A percentile compares a stretch with the other conserved stretches of the same genome.
phyloP scores from a whole-genome alignment of 2,888 invertebrate genomes.

The Eupithecia inturbata region DNA sequence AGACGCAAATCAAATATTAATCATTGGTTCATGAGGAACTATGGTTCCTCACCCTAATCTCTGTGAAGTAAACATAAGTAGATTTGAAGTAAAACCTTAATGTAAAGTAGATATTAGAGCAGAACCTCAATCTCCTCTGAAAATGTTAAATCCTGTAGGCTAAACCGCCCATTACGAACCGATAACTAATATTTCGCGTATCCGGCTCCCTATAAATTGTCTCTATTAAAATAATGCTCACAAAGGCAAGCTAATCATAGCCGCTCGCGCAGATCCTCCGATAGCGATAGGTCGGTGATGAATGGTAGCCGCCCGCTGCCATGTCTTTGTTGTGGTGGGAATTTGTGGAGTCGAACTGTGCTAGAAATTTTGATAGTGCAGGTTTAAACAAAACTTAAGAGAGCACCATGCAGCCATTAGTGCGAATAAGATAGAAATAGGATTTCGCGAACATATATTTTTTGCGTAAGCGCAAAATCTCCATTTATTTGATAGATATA shows the following conservation, averaged over 20 bases:
- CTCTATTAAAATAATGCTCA: constrained; percentile 71
- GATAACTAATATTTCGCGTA: constrained; percentile 44
- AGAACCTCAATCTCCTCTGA: neutral
- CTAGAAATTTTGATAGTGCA: neutral
- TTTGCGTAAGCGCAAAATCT: too few species aligned
- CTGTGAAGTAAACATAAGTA: neutral
- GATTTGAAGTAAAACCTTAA: neutral
- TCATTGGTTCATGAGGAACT: too few species aligned
- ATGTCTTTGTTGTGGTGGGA: constrained; percentile 63
- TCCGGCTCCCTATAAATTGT: constrained; percentile 59
- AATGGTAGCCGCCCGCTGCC: constrained; percentile 63
- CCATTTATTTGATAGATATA: too few species aligned
- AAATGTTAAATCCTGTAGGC: neutral
- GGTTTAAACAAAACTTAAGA: neutral
- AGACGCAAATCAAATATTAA: too few species aligned
- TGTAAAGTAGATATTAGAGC: neutral
- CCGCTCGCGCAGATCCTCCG: constrained; percentile 60
- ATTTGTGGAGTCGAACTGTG: constrained; percentile 16
- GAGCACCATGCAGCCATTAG: too few species aligned
- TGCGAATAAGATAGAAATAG: too few species aligned
- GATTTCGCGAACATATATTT: too few species aligned
- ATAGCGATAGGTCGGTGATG: constrained; percentile 68
- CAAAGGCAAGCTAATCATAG: constrained; percentile 65
- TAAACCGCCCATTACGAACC: constrained; percentile 13
- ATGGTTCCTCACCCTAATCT: too few species aligned